Evolutionary conservation across 35 echinoderm and acorn worm species (phyloP).

Genomic region (Patiria miniata): DNA sequence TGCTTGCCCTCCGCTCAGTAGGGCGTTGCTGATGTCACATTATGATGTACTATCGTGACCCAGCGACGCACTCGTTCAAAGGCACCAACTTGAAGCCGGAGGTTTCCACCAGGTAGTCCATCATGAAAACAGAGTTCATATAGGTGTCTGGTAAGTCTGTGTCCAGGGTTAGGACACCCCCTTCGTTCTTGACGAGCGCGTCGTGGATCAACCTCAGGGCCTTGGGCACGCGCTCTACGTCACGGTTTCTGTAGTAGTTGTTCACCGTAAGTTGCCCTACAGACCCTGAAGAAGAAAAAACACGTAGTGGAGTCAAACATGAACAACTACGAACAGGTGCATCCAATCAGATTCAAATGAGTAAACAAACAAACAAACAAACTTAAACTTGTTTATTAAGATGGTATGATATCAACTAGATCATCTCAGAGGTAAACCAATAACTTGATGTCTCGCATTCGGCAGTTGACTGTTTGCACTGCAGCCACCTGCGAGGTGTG

Average conservation of each 20-base stretch:
- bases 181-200: conserved; percentile 10
- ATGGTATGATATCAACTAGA: no score
- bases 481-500: no score
- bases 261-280: not conserved
- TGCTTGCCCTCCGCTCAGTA: no score
- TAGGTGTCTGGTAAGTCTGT: conserved; percentile 48
- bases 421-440: no score
- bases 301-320: no score
- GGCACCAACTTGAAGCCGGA: conserved; percentile 44
- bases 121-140: conserved; percentile 47
- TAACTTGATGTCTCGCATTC: no score
- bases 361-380: no score
- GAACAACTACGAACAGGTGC: no score
- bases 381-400: no score
- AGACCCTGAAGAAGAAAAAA: not conserved
- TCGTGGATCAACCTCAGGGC: conserved; percentile 51
- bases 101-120: conserved; percentile 58
- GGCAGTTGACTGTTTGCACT: no score
- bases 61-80: conserved; percentile 36
- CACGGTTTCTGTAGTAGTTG: conserved; percentile 51
- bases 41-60: not conserved
- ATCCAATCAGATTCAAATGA: no score
- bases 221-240: conserved; percentile 56
- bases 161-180: conserved; percentile 49
- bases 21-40: no score